These are phyloP conservation scores for Hydra vulgaris DNA, from an alignment of 30 jellyfish, hydroid and myxozoan genomes.

Conservation along the genomic window DNA sequence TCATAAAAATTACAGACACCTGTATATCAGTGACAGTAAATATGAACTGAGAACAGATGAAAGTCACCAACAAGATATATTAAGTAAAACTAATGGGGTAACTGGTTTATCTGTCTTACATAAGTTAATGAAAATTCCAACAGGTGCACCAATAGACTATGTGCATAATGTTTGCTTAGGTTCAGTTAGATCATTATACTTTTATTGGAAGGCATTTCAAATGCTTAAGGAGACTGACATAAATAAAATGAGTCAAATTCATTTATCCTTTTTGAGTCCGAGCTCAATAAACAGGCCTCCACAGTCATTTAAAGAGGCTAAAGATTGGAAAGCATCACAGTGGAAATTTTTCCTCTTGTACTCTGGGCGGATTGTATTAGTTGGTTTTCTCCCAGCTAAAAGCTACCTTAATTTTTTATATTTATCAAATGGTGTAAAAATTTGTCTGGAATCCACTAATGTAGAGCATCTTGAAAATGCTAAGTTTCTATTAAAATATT, in stretches of 20 bases:
- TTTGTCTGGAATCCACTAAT: no score
- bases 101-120: not conserved
- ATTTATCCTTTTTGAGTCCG: not conserved
- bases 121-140: not conserved
- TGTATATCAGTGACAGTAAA: not conserved
- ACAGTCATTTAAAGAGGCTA: no score
- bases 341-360: no score
- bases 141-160: not conserved
- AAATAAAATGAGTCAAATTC: not conserved
- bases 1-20: not conserved
- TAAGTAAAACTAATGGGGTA: not conserved
- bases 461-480: no score
- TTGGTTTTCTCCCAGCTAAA: no score
- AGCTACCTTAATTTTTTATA: no score
- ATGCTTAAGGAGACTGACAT: not conserved
- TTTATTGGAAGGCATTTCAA: not conserved
- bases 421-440: no score
- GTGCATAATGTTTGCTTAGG: not conserved
- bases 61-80: not conserved
- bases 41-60: not conserved
- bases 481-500: no score
- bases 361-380: no score
- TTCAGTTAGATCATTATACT: not conserved
- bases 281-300: no score
- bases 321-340: no score